Conservation (phyloP, 2,113 vertebrate genomes). For the Dipodomys stephensi region DNA sequence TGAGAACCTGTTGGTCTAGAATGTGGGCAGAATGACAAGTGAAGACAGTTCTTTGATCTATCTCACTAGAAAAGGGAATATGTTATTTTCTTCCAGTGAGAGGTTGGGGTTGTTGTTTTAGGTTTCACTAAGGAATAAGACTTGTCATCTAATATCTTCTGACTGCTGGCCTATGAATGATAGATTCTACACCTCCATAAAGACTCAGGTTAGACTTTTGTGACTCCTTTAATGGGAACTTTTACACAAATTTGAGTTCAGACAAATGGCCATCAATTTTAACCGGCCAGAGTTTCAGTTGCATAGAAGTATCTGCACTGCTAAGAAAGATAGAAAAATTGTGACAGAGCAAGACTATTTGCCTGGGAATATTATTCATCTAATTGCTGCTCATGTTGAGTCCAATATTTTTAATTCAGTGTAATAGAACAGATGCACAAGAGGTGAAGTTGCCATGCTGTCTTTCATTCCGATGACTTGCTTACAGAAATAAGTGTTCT, state of each 20-base stretch:
- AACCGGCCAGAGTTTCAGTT: neutral
- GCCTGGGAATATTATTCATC: neutral
- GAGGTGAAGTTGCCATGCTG: neutral
- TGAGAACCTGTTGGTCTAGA: neutral
- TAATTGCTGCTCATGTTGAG: constrained; percentile 35
- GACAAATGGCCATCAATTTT: neutral
- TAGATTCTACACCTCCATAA: neutral
- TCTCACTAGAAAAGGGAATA: neutral
- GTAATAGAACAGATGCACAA: neutral
- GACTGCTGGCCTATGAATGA: neutral
- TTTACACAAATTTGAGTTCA: neutral
- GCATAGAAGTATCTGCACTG: constrained; percentile 28
- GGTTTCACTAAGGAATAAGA: neutral
- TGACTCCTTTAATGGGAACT: neutral
- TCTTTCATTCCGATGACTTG: constrained; percentile 41
- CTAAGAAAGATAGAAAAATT: neutral
- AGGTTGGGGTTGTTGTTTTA: neutral
- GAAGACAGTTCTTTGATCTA: neutral
- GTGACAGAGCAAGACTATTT: neutral
- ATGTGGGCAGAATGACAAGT: neutral
- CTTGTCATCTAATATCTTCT: neutral
- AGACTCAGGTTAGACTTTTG: neutral
- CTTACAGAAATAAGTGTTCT: constrained; percentile 35
- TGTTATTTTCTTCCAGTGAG: neutral
- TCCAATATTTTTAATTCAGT: constrained; percentile 50